These are phyloP conservation scores for Brenthis daphne DNA, from an alignment of 2,888 invertebrate genomes.

Conservation along the genomic window DNA sequence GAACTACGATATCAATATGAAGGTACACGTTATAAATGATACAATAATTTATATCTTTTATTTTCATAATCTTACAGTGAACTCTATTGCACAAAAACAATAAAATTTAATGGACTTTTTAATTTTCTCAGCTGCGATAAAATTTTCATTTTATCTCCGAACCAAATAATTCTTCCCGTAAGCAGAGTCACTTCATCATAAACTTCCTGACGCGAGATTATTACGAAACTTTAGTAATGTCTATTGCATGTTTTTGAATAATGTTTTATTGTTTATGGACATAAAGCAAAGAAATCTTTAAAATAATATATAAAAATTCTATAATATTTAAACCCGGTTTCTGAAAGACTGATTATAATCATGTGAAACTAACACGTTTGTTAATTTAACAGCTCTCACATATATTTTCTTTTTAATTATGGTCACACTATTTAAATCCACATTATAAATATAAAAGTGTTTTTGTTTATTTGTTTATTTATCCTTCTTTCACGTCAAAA, in stretches of 20 bases:
- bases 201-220: slow-evolving; percentile 33
- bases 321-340: too few species aligned
- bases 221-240: slow-evolving; percentile 27
- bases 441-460: too few species aligned
- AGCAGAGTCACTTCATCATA: slow-evolving; percentile 29
- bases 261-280: slow-evolving; percentile 1
- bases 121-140: slow-evolving; percentile 22
- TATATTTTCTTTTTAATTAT: too few species aligned
- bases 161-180: slow-evolving; percentile 32
- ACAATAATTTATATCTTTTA: not conserved
- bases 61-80: not conserved
- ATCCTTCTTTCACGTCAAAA: too few species aligned
- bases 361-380: too few species aligned
- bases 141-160: slow-evolving; percentile 28
- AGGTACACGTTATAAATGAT: not conserved
- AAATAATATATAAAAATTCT: too few species aligned
- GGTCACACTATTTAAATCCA: too few species aligned
- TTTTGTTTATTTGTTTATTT: too few species aligned
- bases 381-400: too few species aligned
- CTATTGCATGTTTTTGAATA: slow-evolving; percentile 17
- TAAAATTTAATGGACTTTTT: slow-evolving; percentile 20
- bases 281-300: not conserved
- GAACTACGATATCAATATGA: too few species aligned
- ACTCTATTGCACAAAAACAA: slow-evolving; percentile 10
- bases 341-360: too few species aligned